Evolutionary conservation across 2,888 invertebrate species (phyloP).

Genomic region (Electrophaes corylata): DNA sequence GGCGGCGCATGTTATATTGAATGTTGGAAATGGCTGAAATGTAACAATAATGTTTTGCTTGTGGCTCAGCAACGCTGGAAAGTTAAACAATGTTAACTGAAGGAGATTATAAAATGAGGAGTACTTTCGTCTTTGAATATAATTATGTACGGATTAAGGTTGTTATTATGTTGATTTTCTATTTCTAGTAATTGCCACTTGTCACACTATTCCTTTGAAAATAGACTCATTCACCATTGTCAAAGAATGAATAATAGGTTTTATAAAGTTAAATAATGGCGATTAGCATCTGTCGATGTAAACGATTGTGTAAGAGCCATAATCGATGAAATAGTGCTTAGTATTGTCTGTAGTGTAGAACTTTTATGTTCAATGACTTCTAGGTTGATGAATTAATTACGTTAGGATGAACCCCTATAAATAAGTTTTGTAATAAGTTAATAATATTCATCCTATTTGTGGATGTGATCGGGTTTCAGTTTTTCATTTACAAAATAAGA

Average conservation of each 20-base stretch:
- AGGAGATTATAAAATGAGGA: neutral
- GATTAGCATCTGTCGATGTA: conserved; percentile 17
- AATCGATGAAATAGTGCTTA: conserved; percentile 9
- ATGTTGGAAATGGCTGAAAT: conserved; percentile 7
- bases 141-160: neutral
- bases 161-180: conserved; percentile 2
- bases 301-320: conserved; percentile 11
- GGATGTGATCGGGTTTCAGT: conserved; percentile 6
- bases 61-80: neutral
- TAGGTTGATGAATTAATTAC: conserved; percentile 1
- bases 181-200: conserved; percentile 10
- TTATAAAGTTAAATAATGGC: conserved; percentile 9
- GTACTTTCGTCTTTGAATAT: neutral
- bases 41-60: conserved; percentile 1
- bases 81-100: neutral
- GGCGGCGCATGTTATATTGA: conserved; percentile 20
- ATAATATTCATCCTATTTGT: neutral
- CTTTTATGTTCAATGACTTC: conserved; percentile 3
- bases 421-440: neutral
- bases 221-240: conserved; percentile 12
- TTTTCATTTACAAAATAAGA: conserved; percentile 19
- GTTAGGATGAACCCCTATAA: neutral
- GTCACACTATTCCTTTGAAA: conserved; percentile 20
- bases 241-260: conserved; percentile 22
- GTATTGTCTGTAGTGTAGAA: neutral